Evolutionary conservation across 2,797 vertebrate species (phyloP).

Genomic region (Buphagus erythrorhynchus): DNA sequence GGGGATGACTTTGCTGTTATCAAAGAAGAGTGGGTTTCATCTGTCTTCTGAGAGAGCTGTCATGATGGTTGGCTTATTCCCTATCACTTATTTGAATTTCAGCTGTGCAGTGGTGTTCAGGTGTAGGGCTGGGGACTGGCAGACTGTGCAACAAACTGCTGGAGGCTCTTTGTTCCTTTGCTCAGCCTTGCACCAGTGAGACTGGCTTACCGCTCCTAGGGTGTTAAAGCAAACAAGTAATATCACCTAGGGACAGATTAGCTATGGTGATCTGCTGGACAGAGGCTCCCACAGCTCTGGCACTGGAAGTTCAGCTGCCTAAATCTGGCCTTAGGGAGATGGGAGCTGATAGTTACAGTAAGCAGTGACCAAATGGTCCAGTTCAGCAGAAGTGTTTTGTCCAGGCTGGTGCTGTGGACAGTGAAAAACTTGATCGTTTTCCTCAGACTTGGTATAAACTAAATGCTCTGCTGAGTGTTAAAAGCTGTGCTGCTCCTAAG

Average conservation of each 20-base stretch:
- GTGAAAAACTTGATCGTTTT: background rate
- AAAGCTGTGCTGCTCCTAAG: background rate
- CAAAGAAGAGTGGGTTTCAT: background rate
- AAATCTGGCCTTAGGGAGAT: background rate
- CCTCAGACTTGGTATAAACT: background rate
- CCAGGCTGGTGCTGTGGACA: background rate
- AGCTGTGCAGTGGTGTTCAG: background rate
- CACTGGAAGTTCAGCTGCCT: background rate
- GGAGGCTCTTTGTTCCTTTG: background rate
- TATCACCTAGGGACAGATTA: background rate
- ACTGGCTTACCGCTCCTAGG: background rate
- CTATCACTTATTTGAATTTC: background rate
- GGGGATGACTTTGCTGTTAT: background rate
- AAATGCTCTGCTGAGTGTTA: background rate
- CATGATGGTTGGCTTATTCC: background rate
- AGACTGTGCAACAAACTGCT: background rate
- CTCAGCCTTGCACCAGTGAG: background rate
- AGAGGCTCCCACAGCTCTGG: background rate
- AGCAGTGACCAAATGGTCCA: accelerated
- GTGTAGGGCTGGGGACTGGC: background rate
- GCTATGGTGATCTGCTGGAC: background rate
- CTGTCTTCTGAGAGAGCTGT: background rate
- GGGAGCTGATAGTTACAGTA: background rate
- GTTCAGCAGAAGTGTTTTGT: background rate
- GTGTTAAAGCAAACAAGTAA: background rate